Evolutionary conservation across 2,888 invertebrate genomes (phyloP).

Genomic region (Diarsia brunnea): DNA sequence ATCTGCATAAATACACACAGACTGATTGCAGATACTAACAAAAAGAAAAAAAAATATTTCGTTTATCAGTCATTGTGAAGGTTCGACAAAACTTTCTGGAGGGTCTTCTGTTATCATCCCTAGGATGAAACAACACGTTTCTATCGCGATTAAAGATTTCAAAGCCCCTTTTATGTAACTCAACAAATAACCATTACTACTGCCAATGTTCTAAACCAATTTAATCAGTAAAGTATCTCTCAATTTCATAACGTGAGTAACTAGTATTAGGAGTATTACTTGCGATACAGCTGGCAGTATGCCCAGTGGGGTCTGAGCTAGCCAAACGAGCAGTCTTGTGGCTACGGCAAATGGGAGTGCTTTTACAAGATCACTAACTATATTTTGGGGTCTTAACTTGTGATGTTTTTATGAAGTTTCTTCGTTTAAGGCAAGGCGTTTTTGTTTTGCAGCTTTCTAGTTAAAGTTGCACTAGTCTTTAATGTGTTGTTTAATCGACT

Average conservation of each 20-base stretch:
- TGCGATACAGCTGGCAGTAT: constrained; percentile 28
- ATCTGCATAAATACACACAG: too few species aligned
- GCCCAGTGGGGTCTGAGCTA: constrained; percentile 32
- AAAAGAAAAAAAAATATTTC: too few species aligned
- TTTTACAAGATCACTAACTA: constrained; percentile 48
- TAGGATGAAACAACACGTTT: background rate
- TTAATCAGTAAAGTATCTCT: constrained; percentile 43
- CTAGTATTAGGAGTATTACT: constrained; percentile 42
- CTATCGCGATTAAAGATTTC: background rate
- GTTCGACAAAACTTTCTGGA: too few species aligned
- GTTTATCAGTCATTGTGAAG: too few species aligned
- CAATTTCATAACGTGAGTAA: constrained; percentile 20
- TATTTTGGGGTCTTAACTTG: constrained; percentile 25
- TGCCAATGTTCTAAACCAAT: constrained; percentile 3
- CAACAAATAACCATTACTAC: background rate
- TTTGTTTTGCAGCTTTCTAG: constrained; percentile 9
- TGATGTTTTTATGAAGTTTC: background rate
- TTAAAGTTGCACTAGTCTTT: background rate
- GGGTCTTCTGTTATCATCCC: background rate
- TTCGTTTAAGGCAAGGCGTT: constrained; percentile 7
- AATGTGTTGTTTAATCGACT: background rate
- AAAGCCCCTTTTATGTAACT: background rate
- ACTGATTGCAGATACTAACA: too few species aligned
- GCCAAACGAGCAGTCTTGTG: constrained; percentile 52
- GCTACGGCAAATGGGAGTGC: constrained; percentile 43